A percentile compares a stretch with the other conserved stretches of the same genome.
phyloP scores from a whole-genome alignment of 2,797 vertebrate species.

The Manis crassicaudata region DNA sequence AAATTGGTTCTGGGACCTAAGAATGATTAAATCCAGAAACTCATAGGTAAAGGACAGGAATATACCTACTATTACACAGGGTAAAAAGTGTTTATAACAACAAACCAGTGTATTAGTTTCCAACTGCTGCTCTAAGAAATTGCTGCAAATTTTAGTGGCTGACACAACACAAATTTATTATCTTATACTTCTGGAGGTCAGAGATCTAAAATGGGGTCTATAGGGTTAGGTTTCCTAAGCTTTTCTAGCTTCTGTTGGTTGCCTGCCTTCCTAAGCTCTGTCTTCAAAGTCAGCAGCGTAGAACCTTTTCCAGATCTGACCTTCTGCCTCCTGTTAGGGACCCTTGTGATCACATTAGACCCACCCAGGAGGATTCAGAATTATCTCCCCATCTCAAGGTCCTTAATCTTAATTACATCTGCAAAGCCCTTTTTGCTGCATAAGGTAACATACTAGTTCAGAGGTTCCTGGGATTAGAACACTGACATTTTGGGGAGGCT shows the following conservation, averaged over 20 bases:
- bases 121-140: not conserved
- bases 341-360: not conserved
- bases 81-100: not conserved
- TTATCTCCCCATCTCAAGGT: not conserved
- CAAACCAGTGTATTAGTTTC: not conserved
- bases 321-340: not conserved
- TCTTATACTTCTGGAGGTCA: not conserved
- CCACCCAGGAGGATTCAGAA: not conserved
- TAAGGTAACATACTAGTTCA: not conserved
- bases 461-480: not conserved
- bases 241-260: not conserved
- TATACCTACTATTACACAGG: not conserved
- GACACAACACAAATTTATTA: not conserved
- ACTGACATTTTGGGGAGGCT: not conserved
- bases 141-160: not conserved
- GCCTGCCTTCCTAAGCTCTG: not conserved
- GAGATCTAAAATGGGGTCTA: not conserved
- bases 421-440: not conserved
- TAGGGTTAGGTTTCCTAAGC: not conserved
- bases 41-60: not conserved
- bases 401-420: not conserved
- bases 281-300: not conserved
- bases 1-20: not conserved
- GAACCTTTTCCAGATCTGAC: not conserved
- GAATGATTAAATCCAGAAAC: not conserved